Percentiles rank a stretch among this genome's conserved stretches.
Conservation (phyloP, 2,797 vertebrate species). For the Podargus strigoides region DNA sequence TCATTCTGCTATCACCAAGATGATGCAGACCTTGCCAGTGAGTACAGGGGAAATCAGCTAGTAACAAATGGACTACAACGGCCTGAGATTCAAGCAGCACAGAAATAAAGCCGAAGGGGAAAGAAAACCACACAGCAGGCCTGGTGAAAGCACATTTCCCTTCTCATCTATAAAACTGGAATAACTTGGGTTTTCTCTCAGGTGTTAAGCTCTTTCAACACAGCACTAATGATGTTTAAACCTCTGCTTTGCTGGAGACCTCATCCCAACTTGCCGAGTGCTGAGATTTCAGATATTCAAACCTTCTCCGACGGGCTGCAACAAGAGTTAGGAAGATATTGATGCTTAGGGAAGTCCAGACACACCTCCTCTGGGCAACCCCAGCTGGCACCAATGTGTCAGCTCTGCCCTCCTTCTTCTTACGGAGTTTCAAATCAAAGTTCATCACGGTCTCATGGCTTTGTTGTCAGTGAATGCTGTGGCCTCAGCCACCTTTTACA, state of each 20-base stretch:
- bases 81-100: neutral
- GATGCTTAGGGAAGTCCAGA: neutral
- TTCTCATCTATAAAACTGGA: neutral
- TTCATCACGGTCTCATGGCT: fast-evolving
- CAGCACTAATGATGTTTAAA: neutral
- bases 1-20: neutral
- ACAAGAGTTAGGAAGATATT: neutral
- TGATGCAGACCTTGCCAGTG: neutral
- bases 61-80: neutral
- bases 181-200: neutral
- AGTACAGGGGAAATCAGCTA: neutral
- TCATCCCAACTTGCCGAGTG: neutral
- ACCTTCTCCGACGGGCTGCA: neutral
- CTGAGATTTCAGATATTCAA: neutral
- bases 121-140: neutral
- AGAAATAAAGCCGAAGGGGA: neutral
- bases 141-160: neutral
- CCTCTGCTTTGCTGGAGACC: neutral
- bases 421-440: neutral
- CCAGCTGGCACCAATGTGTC: neutral
- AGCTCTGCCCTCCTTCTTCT: neutral
- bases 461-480: neutral
- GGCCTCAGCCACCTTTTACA: neutral
- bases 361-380: neutral
- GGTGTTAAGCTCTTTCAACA: neutral